Evolutionary conservation across 2,113 vertebrate genomes (phyloP).

Genomic region (Saguinus midas): DNA sequence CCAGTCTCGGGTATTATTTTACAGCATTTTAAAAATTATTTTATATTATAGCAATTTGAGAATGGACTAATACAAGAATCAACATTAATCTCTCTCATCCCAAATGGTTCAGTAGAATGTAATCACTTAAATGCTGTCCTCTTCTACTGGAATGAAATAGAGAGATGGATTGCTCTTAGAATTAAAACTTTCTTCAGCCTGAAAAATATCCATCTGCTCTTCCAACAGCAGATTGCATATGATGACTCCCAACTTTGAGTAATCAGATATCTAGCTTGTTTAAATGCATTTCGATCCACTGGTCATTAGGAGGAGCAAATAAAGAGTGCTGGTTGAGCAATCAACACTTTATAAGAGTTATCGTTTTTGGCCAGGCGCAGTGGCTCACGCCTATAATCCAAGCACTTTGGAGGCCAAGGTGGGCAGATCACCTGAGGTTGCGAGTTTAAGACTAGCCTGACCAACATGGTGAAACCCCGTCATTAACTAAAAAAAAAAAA

Average conservation of each 20-base stretch:
- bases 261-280: not conserved
- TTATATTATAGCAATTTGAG: too few relatives aligned
- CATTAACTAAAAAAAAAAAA: too few relatives aligned
- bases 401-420: too few relatives aligned
- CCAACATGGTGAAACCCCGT: too few relatives aligned
- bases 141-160: not conserved
- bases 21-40: too few relatives aligned
- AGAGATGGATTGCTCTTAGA: not conserved
- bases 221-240: not conserved
- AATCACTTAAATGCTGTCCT: not conserved
- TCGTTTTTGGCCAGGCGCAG: too few relatives aligned
- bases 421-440: too few relatives aligned
- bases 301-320: not conserved
- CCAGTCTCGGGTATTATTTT: too few relatives aligned
- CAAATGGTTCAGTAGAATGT: not conserved
- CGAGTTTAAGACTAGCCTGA: too few relatives aligned
- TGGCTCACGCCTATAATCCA: too few relatives aligned
- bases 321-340: not conserved
- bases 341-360: not conserved
- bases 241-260: not conserved
- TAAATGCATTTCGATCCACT: not conserved
- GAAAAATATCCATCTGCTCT: not conserved
- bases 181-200: not conserved
- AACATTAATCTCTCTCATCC: not conserved
- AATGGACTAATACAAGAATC: not conserved